These are phyloP conservation scores for Sminthurinus aureus DNA, from an alignment of 2,888 invertebrate species.

Conservation along the genomic window DNA sequence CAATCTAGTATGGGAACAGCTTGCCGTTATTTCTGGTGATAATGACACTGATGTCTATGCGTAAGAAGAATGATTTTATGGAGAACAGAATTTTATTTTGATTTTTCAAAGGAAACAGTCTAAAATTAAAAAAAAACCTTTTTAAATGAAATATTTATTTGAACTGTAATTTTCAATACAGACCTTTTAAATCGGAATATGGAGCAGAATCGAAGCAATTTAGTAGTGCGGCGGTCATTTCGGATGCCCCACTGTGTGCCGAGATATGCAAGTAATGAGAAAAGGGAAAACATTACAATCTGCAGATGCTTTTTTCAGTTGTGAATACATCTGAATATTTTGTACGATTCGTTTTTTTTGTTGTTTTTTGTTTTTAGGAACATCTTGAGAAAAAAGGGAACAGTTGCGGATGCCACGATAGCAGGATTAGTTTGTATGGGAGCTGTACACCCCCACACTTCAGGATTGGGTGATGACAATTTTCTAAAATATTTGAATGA, in stretches of 20 bases:
- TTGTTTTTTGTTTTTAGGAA: conserved; percentile 64
- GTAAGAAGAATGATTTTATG: too few species aligned
- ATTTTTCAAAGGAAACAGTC: too few species aligned
- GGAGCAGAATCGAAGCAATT: background rate
- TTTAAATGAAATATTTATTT: too few species aligned
- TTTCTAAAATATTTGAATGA: background rate
- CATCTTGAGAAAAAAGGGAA: conserved; percentile 72
- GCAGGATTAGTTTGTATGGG: conserved; percentile 87
- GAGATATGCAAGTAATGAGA: conserved; percentile 70
- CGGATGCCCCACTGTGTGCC: conserved; percentile 79
- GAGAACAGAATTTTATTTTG: too few species aligned
- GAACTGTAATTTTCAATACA: too few species aligned
- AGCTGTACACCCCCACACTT: conserved; percentile 80
- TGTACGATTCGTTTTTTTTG: background rate
- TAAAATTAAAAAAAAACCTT: too few species aligned
- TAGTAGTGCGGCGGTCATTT: conserved; percentile 70
- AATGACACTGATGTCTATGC: too few species aligned
- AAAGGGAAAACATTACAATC: too few species aligned
- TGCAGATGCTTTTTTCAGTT: too few species aligned
- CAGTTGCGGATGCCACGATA: conserved; percentile 82
- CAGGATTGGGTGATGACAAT: conserved; percentile 70
- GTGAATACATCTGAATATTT: background rate
- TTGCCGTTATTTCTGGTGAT: too few species aligned
- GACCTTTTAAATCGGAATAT: too few species aligned
- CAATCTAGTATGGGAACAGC: too few species aligned